Conservation (phyloP, 1,140 invertebrate genomes). For the Drosophila navojoa region DNA sequence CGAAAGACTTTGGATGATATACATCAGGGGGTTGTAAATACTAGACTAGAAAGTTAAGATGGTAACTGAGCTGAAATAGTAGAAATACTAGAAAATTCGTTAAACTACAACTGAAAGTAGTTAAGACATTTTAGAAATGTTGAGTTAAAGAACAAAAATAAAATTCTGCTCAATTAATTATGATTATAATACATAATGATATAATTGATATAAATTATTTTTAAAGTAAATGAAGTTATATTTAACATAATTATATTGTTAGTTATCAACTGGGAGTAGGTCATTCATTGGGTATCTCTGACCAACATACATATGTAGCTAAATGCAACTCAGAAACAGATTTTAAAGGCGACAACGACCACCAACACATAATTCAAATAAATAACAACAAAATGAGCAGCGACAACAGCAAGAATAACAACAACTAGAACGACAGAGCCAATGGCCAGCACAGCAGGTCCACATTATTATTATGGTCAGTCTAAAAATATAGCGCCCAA, state of each 20-base stretch:
- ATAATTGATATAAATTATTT: too few species aligned
- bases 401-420: conserved; percentile 41
- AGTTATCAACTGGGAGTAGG: conserved; percentile 27
- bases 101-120: too few species aligned
- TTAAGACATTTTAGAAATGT: too few species aligned
- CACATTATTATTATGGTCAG: conserved; percentile 77
- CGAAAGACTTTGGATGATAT: not conserved
- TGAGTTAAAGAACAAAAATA: too few species aligned
- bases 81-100: too few species aligned
- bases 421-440: conserved; percentile 31
- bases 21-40: too few species aligned
- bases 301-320: conserved; percentile 27
- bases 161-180: too few species aligned
- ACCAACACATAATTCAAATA: conserved; percentile 70
- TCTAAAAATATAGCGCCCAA: conserved; percentile 77
- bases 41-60: too few species aligned
- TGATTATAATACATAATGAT: too few species aligned
- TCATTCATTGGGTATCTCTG: conserved; percentile 27
- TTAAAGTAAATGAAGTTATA: too few species aligned
- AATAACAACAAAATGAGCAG: conserved; percentile 56
- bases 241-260: too few species aligned
- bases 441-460: conserved; percentile 58
- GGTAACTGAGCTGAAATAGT: too few species aligned
- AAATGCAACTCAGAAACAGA: conserved; percentile 26
- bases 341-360: conserved; percentile 70